A percentile compares a stretch with the other conserved stretches of the same genome.
These are phyloP conservation scores for Nemapogon koenigi DNA, from an alignment of 2,888 invertebrate species.

Conservation along the genomic window DNA sequence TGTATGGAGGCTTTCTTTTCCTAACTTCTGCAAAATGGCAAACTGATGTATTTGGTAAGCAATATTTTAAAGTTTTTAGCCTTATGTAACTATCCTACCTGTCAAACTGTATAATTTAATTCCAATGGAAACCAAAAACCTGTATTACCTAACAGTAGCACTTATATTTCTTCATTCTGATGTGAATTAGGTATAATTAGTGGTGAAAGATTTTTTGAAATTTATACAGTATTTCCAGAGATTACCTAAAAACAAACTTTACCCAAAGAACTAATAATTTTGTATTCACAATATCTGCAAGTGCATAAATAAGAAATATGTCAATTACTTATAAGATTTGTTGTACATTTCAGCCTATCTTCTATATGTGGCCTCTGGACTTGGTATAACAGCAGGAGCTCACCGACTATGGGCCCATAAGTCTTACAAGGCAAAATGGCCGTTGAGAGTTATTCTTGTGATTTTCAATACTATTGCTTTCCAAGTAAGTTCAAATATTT, in stretches of 20 bases:
- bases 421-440: slow-evolving; percentile 92
- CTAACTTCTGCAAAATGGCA: slow-evolving; percentile 76
- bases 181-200: too few species aligned
- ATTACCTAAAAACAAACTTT: too few species aligned
- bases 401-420: slow-evolving; percentile 96
- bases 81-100: too few species aligned
- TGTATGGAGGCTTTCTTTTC: slow-evolving; percentile 78
- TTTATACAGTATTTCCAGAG: too few species aligned
- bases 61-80: too few species aligned
- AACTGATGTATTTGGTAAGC: slow-evolving; percentile 76
- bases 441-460: slow-evolving; percentile 79
- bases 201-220: too few species aligned
- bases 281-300: too few species aligned
- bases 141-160: too few species aligned
- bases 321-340: background rate
- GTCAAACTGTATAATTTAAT: too few species aligned
- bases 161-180: too few species aligned
- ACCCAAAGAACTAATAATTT: too few species aligned
- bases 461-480: slow-evolving; percentile 90
- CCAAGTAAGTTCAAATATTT: slow-evolving; percentile 66
- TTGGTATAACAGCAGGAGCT: slow-evolving; percentile 96
- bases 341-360: slow-evolving; percentile 70
- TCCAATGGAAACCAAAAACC: too few species aligned
- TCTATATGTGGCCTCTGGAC: slow-evolving; percentile 77
- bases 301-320: background rate